Base-by-base conservation (phyloP, 92 coral and sea anemone species). In the Pocillopora grandis region DNA sequence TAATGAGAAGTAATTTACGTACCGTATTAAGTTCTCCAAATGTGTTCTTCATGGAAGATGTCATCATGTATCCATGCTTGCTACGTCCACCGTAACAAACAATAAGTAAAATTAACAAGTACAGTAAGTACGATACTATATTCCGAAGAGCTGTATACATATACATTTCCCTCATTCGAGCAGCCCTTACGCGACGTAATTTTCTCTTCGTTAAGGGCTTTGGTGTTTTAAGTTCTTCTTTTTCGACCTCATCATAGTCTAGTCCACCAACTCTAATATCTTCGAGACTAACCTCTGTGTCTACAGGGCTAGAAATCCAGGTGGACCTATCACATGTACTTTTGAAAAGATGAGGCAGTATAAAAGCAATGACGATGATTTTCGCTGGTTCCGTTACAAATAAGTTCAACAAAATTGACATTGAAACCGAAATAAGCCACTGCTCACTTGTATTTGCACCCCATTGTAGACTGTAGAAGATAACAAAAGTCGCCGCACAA, bases 401-500 rank as follows among this genome's bases (percentile, higher is more conserved):
- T 1, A 90, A 82, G 63, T 90, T 90, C 52, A 86, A 48, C 1
- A 78, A 67, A 64, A 90, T 14, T 2, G 93, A 71, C 88, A 86
- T 81, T 19, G 63, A 56, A 2, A 86, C 77, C 12, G 93, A 86
- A 56, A 86, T 64, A 15, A 90, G 76, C 93, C 93, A 90, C 77
- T 86, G 77, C 16, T 62, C 83, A 20, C 90, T 79, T 10, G 81
- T 77, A 17, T 86, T 75, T n/a, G 75, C 76, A 15, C 88, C 93
- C 93, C 93, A 90, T 60, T 68, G 80, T 37, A 90, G 76, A 20
- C 88, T 86, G 79, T 90, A 90, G 59, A 90, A 86, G 55, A 90
- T 67, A 48, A 90, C 71, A 55, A 90, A 86, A 33, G 80, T 16
- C 52, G 90, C 89, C 55, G 93, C 82, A 33, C 68, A 56, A 17